Conservation (phyloP, 2,113 vertebrate genomes). For the Macquaria ambigua region DNA sequence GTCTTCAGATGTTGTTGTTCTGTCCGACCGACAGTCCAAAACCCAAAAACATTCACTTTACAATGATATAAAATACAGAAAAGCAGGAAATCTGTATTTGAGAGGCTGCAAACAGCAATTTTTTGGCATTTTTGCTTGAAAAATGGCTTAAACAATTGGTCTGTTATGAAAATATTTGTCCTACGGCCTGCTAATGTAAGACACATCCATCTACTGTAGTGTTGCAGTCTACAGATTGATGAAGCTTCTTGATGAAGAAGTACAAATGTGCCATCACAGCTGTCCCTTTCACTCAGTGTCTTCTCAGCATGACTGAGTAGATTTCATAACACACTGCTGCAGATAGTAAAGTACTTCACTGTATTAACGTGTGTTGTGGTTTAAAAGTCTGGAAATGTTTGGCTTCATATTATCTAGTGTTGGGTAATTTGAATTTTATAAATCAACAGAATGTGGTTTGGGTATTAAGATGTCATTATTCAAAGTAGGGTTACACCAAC, state of each 20-base stretch:
- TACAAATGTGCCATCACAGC: slow-evolving; percentile 19
- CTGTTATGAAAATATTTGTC: neutral
- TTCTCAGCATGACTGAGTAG: slow-evolving; percentile 18
- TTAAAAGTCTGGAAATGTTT: slow-evolving; percentile 14
- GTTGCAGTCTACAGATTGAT: too few relatives aligned
- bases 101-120: neutral
- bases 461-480: slow-evolving; percentile 20
- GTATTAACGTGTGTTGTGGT: neutral
- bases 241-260: too few relatives aligned
- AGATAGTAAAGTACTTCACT: neutral
- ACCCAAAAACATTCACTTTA: neutral
- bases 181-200: neutral
- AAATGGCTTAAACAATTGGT: too few relatives aligned
- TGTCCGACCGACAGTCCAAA: too few relatives aligned
- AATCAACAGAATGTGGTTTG: neutral
- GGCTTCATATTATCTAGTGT: neutral
- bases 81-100: neutral
- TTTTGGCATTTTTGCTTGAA: neutral
- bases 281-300: slow-evolving; percentile 26
- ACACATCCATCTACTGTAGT: neutral
- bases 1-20: too few relatives aligned
- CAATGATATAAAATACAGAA: neutral
- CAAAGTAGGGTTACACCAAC: slow-evolving; percentile 18
- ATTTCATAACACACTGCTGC: slow-evolving; percentile 33
- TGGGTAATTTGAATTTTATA: slow-evolving; percentile 9